Evolutionary conservation across 2,888 invertebrate genomes (phyloP), one percentile per base, ranked within the genome.

Genomic region (Bombylius major): DNA sequence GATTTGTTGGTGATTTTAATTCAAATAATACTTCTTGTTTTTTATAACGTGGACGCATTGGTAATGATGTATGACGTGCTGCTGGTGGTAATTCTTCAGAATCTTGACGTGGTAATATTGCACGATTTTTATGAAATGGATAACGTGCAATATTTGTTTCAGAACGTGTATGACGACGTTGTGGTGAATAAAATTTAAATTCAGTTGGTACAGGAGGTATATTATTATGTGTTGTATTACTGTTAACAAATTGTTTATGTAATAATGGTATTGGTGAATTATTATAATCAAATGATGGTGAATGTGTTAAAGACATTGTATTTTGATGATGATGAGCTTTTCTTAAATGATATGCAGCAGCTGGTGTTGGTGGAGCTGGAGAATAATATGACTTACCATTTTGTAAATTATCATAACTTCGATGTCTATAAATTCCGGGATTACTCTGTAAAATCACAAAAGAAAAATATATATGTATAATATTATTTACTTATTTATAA

Each of bases 321-420:
- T 8, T 4, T 42, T 42, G 39, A 58, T 63, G 63, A 23, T 23
- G 23, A 23, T 23, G 23, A 23, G 23, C 23, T 61, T 62, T 58
- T 62, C 61, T 72, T 61, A 73, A 63, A 60, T 72, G 70, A 61
- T 73, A 72, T 58, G 71, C 65, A 36, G 65, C 62, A 51, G 54
- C 5, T 39, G 65, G 57, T 67, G 69, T 64, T 70, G 71, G 62
- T 70, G 65, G 59, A 69, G 70, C 62, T 66, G 65, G 62, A 66
- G 63, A 56, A 47, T 69, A 67, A 62, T 67, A 70, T 64, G 71
- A 75, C 74, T 75, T 75, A 75, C 75, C 75, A 62, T 74, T 75
- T 66, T 74, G 73, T 60, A 75, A 70, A 66, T 73, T 72, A 63
- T 75, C 75, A 62, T 75, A 75, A 65, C 75, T 75, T 64, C 73